Evolutionary conservation across 2,113 vertebrate species (phyloP).

Genomic region (Lamprotornis superbus): DNA sequence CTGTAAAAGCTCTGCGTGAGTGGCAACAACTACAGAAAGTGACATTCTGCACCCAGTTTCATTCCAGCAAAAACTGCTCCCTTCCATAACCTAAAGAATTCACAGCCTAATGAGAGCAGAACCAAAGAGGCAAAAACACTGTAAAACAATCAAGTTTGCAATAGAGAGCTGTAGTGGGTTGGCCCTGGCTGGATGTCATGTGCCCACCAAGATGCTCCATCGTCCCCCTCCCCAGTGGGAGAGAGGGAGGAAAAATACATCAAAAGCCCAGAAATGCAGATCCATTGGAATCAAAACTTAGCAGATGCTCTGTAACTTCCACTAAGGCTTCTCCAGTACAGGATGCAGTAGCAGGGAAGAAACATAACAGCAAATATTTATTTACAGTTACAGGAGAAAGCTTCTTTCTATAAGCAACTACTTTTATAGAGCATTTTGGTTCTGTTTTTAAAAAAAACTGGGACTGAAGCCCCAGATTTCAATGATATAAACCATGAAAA

Average conservation of each 20-base stretch:
- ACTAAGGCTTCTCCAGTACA: not conserved
- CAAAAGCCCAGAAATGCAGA: not conserved
- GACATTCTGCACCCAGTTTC: not conserved
- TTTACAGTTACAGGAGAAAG: not conserved
- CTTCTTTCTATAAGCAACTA: not conserved
- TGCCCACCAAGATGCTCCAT: not conserved
- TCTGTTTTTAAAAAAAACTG: not conserved
- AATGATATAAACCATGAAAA: not conserved
- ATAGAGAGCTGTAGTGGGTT: not conserved
- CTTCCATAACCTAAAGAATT: not conserved
- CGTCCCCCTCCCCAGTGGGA: not conserved
- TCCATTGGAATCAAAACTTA: not conserved
- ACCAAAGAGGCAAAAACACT: not conserved
- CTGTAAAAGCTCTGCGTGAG: not conserved
- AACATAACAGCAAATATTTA: not conserved
- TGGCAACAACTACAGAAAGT: not conserved
- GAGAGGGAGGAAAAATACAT: not conserved
- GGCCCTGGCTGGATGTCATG: not conserved
- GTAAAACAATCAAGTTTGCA: not conserved
- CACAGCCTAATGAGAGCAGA: not conserved
- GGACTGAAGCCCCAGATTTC: not conserved
- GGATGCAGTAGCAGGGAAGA: not conserved
- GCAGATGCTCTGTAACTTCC: not conserved
- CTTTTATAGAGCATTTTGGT: not conserved
- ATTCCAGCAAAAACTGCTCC: not conserved